phyloP scores from a whole-genome alignment of 2,797 vertebrate genomes.

The Cuniculus paca region DNA sequence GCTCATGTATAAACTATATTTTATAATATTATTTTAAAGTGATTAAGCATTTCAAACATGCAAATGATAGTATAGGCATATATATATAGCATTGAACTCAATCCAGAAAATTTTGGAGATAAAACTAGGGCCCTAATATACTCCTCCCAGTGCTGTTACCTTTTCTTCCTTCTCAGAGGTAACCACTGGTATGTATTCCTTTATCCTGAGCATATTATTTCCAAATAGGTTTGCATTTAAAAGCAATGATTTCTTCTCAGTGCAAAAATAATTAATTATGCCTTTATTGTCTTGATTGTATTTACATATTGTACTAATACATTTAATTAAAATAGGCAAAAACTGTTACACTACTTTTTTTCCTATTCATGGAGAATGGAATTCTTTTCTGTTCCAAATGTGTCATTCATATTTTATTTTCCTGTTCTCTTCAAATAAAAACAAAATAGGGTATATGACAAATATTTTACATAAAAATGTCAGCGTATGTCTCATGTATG shows the following conservation, averaged over 20 bases:
- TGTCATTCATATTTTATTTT: constrained; percentile 3
- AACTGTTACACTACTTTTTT: background rate
- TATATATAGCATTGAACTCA: background rate
- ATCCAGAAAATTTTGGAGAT: no score
- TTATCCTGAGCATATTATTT: background rate
- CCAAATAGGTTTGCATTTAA: background rate
- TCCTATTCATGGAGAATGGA: background rate
- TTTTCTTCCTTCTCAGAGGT: background rate
- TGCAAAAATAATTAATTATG: constrained; percentile 22
- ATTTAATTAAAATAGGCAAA: background rate
- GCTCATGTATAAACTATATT: background rate
- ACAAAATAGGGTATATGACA: background rate
- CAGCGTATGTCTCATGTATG: background rate
- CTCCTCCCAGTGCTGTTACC: background rate
- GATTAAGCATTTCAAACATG: background rate
- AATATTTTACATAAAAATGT: constrained; percentile 7
- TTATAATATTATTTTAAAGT: background rate
- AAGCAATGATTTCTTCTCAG: background rate
- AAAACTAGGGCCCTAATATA: background rate
- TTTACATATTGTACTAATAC: background rate
- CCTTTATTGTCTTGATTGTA: background rate
- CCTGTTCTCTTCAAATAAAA: background rate
- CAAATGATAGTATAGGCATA: background rate
- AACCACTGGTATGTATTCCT: background rate
- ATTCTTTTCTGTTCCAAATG: background rate